Conservation (phyloP, 64 coral and sea anemone species). For the Platygyra sinensis region DNA sequence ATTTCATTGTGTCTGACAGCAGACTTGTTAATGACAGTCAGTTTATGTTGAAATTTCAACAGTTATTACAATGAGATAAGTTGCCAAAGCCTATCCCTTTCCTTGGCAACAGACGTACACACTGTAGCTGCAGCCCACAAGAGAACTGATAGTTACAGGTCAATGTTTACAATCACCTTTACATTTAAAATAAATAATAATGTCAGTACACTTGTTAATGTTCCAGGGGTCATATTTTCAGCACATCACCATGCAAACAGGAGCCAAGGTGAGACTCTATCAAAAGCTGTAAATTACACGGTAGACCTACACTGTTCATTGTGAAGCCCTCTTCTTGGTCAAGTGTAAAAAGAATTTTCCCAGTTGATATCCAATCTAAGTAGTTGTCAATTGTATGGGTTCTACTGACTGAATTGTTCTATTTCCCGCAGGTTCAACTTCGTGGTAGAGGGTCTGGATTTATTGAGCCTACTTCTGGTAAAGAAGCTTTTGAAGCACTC, state of each 20-base stretch:
- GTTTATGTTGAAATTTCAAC: too few relatives aligned
- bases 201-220: conserved; percentile 3
- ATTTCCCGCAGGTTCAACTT: conserved; percentile 69
- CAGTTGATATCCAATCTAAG: background rate
- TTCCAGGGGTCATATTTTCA: conserved; percentile 90
- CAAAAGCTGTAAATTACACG: too few relatives aligned
- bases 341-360: too few relatives aligned
- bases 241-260: conserved; percentile 93
- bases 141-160: too few relatives aligned
- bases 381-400: background rate
- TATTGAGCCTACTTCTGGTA: conserved; percentile 95
- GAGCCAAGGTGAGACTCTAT: conserved; percentile 77
- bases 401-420: background rate
- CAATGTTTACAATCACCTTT: background rate
- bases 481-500: conserved; percentile 99
- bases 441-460: conserved; percentile 93
- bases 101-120: too few relatives aligned
- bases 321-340: too few relatives aligned
- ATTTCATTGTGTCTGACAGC: too few relatives aligned
- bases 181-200: background rate
- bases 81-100: too few relatives aligned
- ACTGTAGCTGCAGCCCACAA: background rate
- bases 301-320: too few relatives aligned
- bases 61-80: too few relatives aligned
- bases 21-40: too few relatives aligned